Conservation (phyloP, 2,888 invertebrate genomes). For the Chironomus riparius region DNA sequence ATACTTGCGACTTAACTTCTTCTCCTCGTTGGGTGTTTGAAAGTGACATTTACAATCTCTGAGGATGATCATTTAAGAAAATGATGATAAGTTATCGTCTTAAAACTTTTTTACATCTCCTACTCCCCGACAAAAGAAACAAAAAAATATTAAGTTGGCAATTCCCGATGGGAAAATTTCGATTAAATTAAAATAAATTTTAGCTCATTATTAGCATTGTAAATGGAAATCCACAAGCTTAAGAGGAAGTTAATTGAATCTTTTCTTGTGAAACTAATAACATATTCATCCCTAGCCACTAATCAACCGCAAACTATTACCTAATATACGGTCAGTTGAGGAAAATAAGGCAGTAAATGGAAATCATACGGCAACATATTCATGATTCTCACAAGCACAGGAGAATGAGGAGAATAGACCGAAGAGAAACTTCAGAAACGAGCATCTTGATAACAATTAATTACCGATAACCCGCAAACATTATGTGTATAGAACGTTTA, state of each 20-base stretch:
- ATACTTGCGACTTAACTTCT: too few relatives aligned
- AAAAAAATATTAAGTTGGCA: too few relatives aligned
- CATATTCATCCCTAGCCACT: too few relatives aligned
- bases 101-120: neutral
- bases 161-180: too few relatives aligned
- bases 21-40: neutral
- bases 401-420: too few relatives aligned
- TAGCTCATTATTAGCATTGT: too few relatives aligned
- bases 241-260: too few relatives aligned
- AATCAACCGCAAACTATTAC: too few relatives aligned
- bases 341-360: neutral
- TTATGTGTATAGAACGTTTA: neutral
- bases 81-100: neutral
- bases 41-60: neutral
- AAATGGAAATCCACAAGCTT: too few relatives aligned
- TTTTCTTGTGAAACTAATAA: too few relatives aligned
- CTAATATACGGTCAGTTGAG: neutral
- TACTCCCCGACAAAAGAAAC: too few relatives aligned
- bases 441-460: conserved; percentile 17
- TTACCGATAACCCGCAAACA: conserved; percentile 19
- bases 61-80: neutral
- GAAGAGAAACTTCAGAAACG: neutral
- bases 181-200: too few relatives aligned
- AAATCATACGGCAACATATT: neutral
- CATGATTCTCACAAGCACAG: neutral